phyloP scores from a whole-genome alignment of 2,113 vertebrate genomes.

The Perca fluviatilis region DNA sequence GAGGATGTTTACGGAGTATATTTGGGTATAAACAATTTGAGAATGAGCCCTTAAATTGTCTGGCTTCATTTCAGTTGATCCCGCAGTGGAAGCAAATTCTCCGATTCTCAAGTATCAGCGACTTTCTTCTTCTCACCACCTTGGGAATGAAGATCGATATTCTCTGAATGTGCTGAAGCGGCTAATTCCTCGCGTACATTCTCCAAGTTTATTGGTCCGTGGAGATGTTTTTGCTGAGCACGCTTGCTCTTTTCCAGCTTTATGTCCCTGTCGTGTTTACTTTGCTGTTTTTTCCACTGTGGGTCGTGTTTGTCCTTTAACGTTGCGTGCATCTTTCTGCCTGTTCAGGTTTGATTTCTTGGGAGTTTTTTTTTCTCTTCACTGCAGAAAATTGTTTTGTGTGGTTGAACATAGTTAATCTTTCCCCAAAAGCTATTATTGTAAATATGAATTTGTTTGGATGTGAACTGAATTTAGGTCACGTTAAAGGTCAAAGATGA shows the following conservation, averaged over 20 bases:
- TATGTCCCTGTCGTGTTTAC: neutral
- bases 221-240: slow-evolving; percentile 2
- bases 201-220: slow-evolving; percentile 9
- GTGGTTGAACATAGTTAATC: too few relatives aligned
- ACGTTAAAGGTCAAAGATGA: too few relatives aligned
- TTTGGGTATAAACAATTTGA: too few relatives aligned
- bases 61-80: neutral
- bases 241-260: neutral
- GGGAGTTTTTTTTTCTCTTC: too few relatives aligned
- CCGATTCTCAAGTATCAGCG: neutral
- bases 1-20: too few relatives aligned
- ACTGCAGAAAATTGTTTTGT: neutral
- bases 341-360: neutral
- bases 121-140: neutral
- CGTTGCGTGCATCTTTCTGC: neutral
- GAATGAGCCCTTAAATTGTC: neutral
- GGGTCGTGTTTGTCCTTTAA: neutral
- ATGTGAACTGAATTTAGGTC: neutral
- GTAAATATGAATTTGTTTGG: neutral
- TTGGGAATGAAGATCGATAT: slow-evolving; percentile 34
- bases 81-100: slow-evolving; percentile 16
- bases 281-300: neutral
- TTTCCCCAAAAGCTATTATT: neutral
- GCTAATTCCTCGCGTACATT: slow-evolving; percentile 8
- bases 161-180: slow-evolving; percentile 16